Evolutionary conservation across 2,888 invertebrate species (phyloP), one percentile per base, ranked within the genome.

Genomic region (Epinotia brunnichana): DNA sequence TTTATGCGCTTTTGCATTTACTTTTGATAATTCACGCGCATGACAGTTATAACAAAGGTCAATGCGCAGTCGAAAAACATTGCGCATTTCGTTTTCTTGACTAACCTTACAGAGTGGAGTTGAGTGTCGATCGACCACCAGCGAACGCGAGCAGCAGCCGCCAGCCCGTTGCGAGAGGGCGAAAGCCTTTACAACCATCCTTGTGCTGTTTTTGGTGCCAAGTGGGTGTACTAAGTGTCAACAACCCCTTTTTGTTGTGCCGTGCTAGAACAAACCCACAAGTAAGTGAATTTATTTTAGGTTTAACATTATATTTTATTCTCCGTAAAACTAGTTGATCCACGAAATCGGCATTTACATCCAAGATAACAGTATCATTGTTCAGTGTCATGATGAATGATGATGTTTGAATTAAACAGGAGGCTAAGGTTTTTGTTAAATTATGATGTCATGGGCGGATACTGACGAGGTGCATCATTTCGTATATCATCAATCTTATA

Each of bases 41-140:
- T 92, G 92, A 83, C 88, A 85, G 83, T 87, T 82, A 77, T 79
- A 80, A 78, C 78, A 79, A 87, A 86, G 85, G 85, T 89, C 85
- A 92, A 87, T 91, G 92, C 92, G 92, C 92, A 93, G 88, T 92
- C 92, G 57, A 62, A 91, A 90, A 91, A 89, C 91, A 90, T 92
- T 92, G 92, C 92, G 92, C 92, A 92, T 91, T 83, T 83, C 78
- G 75, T 86, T 53, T 66, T 84, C 83, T 86, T 86, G 81, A 86
- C 86, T 89, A 90, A 90, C 90, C 89, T 89, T 86, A 86, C 73
- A 73, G 68, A 73, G 73, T 69, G 17, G 73, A 69, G 57, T 68
- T 84, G 85, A 72, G 88, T 90, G 85, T 85, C 87, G 87, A 88
- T 88, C 91, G 91, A 92, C 88, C 90, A 66, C 73, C 70, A 72